Base-by-base conservation (phyloP, 1,140 invertebrate species). In the Tetraneura akinire region DNA sequence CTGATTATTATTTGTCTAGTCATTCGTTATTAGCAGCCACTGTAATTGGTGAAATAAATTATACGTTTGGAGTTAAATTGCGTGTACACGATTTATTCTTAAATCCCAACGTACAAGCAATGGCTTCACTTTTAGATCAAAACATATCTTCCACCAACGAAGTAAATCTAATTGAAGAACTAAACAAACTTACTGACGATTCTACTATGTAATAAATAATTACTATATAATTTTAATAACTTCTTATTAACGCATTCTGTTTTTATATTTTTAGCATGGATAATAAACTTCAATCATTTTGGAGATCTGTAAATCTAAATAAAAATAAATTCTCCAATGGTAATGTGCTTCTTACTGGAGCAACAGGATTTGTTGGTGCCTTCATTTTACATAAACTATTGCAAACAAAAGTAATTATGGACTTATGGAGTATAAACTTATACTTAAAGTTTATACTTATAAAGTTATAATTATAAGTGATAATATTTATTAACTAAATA, bases 21-120 rank as follows among this genome's bases (percentile, higher is more conserved):
- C 88, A 89, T 83, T 89, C 88, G 1, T 84, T 89, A 14, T 82
- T 88, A 60, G 88, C 88, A 45, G 85, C 88, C 81, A 85, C 85
- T 53, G 83, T 88, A 16, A 83, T 88, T 57, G 83, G 83, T 51
- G 82, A 84, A 81, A 83, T 88, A 42, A 85, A 85, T 64, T 83
- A 84, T 37, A 23, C 53, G 16, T 80, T 84, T 51, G 74, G 81
- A n/a, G 32, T 47, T 16, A 53, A 78, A 49, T 73, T 83, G 0
- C 18, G n/a, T 13, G 78, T 82, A 8, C 45, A 55, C 0, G 82
- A 83, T 64, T 60, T 84, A 78, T 83, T 83, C 47, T 29, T 70
- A 9, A 81, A 84, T 64, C 81, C 83, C 14, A 84, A 81, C 6
- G 80, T 84, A 53, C 45, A 76, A 53, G 51, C 76, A 49, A 82